Conservation (phyloP, 2,113 vertebrate genomes). For the Sphyrna mokarran region DNA sequence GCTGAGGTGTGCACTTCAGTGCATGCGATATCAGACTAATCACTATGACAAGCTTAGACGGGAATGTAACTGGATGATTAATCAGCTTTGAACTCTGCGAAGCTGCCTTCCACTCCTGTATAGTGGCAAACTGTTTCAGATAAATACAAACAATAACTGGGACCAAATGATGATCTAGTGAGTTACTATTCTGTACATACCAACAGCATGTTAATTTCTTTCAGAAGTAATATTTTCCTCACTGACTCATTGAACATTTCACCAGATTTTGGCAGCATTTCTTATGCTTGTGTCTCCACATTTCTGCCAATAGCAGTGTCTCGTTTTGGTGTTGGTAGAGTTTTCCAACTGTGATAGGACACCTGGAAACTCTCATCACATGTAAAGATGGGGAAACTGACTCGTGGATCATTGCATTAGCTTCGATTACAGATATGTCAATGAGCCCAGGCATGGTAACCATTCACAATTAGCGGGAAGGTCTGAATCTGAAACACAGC, state of each 20-base stretch:
- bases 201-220: neutral
- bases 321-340: neutral
- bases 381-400: neutral
- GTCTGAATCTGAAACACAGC: neutral
- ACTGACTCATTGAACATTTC: neutral
- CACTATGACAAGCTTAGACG: neutral
- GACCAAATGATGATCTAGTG: neutral
- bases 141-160: conserved; percentile 4
- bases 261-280: neutral
- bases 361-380: neutral
- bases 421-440: neutral
- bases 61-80: neutral
- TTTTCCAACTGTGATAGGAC: neutral
- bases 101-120: neutral
- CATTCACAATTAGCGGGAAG: neutral
- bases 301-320: neutral
- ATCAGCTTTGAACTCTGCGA: neutral
- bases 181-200: neutral
- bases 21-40: neutral
- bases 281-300: neutral
- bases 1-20: neutral
- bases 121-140: neutral
- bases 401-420: neutral
- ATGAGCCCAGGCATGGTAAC: neutral
- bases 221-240: too few relatives aligned